Conservation (phyloP, 1,140 invertebrate genomes). For the Thrips palmi region DNA sequence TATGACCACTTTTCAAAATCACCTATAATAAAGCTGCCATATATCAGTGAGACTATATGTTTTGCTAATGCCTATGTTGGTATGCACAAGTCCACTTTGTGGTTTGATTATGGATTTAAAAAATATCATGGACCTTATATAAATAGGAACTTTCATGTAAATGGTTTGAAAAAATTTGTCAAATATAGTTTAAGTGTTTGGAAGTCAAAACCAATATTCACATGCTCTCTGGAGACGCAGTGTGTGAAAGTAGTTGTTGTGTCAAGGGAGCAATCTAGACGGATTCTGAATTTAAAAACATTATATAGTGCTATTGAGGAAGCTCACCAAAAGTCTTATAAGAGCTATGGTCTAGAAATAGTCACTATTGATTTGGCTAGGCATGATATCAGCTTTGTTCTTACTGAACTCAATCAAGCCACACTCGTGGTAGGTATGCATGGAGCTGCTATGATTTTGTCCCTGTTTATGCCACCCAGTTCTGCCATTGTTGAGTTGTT, state of each 20-base stretch:
- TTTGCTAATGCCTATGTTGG: constrained; percentile 25
- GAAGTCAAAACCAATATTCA: no score
- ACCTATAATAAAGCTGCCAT: constrained; percentile 9
- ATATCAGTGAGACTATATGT: constrained; percentile 17
- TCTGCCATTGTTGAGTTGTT: constrained; percentile 22
- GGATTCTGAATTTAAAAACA: not conserved
- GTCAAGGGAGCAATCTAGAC: not conserved
- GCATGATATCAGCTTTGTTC: constrained; percentile 19
- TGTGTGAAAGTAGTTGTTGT: no score
- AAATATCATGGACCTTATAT: constrained; percentile 23
- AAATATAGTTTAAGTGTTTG: constrained; percentile 14
- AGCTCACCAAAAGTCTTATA: constrained; percentile 1
- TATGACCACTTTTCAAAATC: constrained; percentile 16
- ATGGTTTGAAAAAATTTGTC: constrained; percentile 15
- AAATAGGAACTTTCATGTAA: constrained; percentile 10
- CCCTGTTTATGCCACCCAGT: constrained; percentile 18
- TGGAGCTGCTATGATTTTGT: constrained; percentile 21
- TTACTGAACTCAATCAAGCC: constrained; percentile 19
- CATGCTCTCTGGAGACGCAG: no score
- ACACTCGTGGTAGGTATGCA: constrained; percentile 23
- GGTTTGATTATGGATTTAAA: constrained; percentile 34
- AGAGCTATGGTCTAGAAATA: constrained; percentile 9
- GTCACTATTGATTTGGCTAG: constrained; percentile 19
- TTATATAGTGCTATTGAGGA: constrained; percentile 8
- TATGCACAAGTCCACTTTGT: constrained; percentile 22